Conservation (phyloP, 2,797 vertebrate genomes). For the Gastrophryne carolinensis region DNA sequence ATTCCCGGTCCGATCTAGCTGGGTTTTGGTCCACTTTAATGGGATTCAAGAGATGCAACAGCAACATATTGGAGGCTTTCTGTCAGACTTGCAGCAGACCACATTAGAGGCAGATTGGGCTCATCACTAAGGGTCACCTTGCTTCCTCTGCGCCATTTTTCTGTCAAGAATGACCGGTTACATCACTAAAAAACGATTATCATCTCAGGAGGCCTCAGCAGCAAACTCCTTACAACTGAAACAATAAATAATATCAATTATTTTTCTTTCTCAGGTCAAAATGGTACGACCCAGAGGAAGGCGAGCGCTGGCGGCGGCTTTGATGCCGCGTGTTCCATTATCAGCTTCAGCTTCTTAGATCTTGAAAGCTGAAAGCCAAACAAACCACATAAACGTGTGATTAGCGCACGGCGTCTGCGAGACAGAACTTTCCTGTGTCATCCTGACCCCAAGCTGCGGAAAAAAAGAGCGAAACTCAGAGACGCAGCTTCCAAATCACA, state of each 20-base stretch:
- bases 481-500: no score
- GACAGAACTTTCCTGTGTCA: constrained; percentile 12
- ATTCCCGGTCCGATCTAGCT: no score
- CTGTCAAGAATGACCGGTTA: background rate
- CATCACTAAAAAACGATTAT: background rate
- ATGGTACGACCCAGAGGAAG: constrained; percentile 27
- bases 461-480: background rate
- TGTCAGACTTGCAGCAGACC: no score
- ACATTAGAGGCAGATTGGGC: no score
- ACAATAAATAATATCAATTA: constrained; percentile 15
- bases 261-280: background rate
- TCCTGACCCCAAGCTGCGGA: background rate
- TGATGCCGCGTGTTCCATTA: constrained; percentile 1
- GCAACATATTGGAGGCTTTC: no score
- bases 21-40: no score
- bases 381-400: constrained; percentile 18
- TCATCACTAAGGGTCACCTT: background rate
- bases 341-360: background rate
- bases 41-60: no score
- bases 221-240: background rate
- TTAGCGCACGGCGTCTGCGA: background rate
- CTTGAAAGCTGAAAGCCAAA: constrained; percentile 23
- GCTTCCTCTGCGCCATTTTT: background rate
- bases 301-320: background rate
- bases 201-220: background rate